Conservation (phyloP, 2,797 vertebrate species). For the Pteronotus mesoamericanus region DNA sequence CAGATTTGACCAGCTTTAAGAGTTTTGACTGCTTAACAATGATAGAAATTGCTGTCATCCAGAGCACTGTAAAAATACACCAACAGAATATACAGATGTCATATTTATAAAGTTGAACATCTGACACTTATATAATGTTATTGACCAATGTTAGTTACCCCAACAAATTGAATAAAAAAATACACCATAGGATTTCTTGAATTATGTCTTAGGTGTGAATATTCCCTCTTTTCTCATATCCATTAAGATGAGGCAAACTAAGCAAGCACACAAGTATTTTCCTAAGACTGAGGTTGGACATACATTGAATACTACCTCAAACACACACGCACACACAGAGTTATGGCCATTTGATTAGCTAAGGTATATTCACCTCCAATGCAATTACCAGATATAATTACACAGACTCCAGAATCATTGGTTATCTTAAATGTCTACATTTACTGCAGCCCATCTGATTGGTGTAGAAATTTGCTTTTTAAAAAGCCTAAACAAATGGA, state of each 20-base stretch:
- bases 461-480: neutral
- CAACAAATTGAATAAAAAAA: neutral
- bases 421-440: neutral
- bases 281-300: neutral
- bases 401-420: neutral
- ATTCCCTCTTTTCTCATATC: neutral
- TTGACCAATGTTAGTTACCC: neutral
- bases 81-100: neutral
- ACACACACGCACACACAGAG: too few species aligned
- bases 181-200: neutral
- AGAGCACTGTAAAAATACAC: neutral
- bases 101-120: neutral
- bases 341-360: neutral
- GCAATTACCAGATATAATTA: neutral
- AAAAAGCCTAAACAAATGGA: neutral
- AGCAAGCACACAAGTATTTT: neutral
- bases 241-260: neutral
- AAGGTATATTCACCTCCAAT: neutral
- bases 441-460: neutral
- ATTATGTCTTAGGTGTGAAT: neutral
- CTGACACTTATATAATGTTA: neutral
- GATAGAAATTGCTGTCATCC: neutral
- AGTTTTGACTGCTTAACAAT: neutral
- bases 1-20: neutral
- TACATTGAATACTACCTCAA: neutral